Percentiles rank a stretch among this genome's conserved stretches.
Conservation (phyloP, 2,113 vertebrate species). For the Leucopternis melanops region DNA sequence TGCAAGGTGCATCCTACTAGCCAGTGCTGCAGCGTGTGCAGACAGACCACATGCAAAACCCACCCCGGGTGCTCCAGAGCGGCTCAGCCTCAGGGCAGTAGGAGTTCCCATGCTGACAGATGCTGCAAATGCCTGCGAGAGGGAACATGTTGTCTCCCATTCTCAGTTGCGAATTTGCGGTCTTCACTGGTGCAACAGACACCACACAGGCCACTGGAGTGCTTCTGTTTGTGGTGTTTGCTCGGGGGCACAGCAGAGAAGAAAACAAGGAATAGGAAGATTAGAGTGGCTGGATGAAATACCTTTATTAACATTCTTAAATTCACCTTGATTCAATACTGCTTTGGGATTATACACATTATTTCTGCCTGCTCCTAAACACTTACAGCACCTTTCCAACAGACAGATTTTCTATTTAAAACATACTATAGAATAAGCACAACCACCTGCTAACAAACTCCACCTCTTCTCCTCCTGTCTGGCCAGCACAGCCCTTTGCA, state of each 20-base stretch:
- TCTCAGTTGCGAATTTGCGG: neutral
- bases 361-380: neutral
- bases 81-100: neutral
- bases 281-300: fast-evolving
- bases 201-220: neutral
- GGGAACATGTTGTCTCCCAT: fast-evolving
- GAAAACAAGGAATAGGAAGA: neutral
- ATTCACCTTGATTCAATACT: neutral
- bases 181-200: neutral
- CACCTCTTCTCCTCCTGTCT: neutral
- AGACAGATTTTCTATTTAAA: slow-evolving; percentile 27
- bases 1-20: neutral
- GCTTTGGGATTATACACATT: neutral
- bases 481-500: neutral
- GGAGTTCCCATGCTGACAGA: neutral
- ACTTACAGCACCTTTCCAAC: neutral
- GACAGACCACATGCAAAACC: neutral
- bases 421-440: neutral
- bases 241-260: neutral
- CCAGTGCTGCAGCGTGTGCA: neutral
- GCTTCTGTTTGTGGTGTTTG: neutral
- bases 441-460: neutral
- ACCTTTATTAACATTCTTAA: neutral
- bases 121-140: fast-evolving
- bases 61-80: fast-evolving